These are phyloP conservation scores for Prosopocoilus inquinatus DNA, from an alignment of 2,888 invertebrate species.

Conservation along the genomic window DNA sequence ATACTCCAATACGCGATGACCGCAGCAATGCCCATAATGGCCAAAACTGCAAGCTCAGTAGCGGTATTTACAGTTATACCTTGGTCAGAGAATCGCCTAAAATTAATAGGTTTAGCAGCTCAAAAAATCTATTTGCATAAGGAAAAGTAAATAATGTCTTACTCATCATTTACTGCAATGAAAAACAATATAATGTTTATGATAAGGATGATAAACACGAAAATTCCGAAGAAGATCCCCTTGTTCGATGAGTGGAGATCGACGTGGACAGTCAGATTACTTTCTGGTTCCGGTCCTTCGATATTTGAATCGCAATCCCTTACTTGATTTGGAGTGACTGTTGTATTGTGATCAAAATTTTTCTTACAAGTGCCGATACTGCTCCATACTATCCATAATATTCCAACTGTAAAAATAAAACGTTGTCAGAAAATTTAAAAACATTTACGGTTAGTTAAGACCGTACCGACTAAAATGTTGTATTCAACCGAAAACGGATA, in stretches of 20 bases:
- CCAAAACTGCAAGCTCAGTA: conserved; percentile 57
- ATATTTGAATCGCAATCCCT: conserved; percentile 34
- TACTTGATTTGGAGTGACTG: conserved; percentile 34
- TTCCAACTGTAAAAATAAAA: conserved; percentile 57
- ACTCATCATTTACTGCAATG: conserved; percentile 57
- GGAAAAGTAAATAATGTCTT: conserved; percentile 28
- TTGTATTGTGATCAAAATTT: conserved; percentile 41
- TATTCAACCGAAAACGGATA: conserved; percentile 81
- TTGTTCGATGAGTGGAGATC: conserved; percentile 77
- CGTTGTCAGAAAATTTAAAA: not conserved
- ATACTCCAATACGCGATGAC: conserved; percentile 64
- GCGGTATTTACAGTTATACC: conserved; percentile 55
- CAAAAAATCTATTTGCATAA: not conserved
- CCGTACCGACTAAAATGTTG: conserved; percentile 70
- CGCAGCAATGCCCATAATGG: conserved; percentile 58
- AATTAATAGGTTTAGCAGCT: conserved; percentile 29
- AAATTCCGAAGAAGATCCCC: conserved; percentile 68
- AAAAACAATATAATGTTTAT: conserved; percentile 63
- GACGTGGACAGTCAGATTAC: conserved; percentile 61
- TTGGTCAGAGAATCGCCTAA: conserved; percentile 52
- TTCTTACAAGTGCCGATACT: conserved; percentile 63
- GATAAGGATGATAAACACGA: conserved; percentile 55
- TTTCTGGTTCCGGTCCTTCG: conserved; percentile 27
- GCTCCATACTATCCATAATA: conserved; percentile 72
- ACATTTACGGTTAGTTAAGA: not conserved